Base-by-base conservation (phyloP, 2,113 vertebrate genomes). In the Calypte anna region DNA sequence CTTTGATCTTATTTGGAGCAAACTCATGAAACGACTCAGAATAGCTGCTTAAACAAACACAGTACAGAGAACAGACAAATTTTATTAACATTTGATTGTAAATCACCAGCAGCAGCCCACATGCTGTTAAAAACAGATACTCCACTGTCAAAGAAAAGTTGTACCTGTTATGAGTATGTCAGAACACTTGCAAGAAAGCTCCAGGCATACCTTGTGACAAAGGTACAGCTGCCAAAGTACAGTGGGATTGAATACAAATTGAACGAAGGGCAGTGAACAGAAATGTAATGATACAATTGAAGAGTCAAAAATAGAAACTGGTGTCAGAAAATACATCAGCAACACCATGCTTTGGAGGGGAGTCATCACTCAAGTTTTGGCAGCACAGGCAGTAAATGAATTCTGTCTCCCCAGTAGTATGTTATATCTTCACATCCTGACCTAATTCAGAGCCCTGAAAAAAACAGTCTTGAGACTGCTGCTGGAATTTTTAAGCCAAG, bases 1-100 rank as follows among this genome's bases (percentile, higher is more conserved):
- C 97, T 98, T 98, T 98, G 96, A 98, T 98, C 96, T 96, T 88
- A 82, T 89, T 96, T 78, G 36, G 91, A 94, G 57, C 48, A 94
- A 48, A 95, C 82, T 91, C 80, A 86, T 83, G 59, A 96, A 97
- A 96, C 93, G 83, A 77, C 66, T 87, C 79, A 61, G 80, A 93
- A 87, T 68, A 93, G 96, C 90, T 96, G 83, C 92, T 93, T 96
- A 95, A 97, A 94, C 90, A 97, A 97, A 97, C 91, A 92, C 77
- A 50, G 59, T 38, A 69, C 76, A 86, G 69, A 51, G 87, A 94
- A 90, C 58, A 95, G 94, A 81, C 74, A 86, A 73, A 85, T 97
- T 96, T 98, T 98, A 95, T 92, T 87, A 95, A 86, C 61, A 17
- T 75, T 69, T 87, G 84, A 90, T 82, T 94, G 85, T 96, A 97